Percentiles rank a stretch among this genome's conserved stretches.
phyloP scores from a whole-genome alignment of 1,140 invertebrate genomes.

The Drosophila bipectinata region DNA sequence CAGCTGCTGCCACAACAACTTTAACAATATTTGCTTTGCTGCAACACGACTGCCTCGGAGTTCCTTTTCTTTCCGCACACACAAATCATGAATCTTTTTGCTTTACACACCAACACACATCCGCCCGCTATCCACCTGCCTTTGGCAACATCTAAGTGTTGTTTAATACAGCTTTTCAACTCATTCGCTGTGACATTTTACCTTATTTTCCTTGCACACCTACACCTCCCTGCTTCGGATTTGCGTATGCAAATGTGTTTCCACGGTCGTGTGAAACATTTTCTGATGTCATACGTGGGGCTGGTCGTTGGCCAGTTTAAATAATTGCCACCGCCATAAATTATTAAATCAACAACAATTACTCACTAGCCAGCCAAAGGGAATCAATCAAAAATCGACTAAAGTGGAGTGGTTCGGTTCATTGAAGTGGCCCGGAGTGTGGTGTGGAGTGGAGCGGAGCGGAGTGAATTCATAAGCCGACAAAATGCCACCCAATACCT shows the following conservation, averaged over 20 bases:
- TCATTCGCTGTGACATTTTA: slow-evolving; percentile 43
- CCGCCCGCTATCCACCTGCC: not conserved
- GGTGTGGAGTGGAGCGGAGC: too few relatives aligned
- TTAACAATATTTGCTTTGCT: slow-evolving; percentile 78
- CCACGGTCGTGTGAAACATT: slow-evolving; percentile 24
- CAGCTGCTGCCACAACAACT: slow-evolving; percentile 57
- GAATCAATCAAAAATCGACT: slow-evolving; percentile 65
- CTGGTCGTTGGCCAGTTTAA: slow-evolving; percentile 52
- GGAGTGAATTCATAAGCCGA: too few relatives aligned
- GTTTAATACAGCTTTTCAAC: slow-evolving; percentile 74
- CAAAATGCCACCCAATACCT: too few relatives aligned
- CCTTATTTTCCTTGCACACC: slow-evolving; percentile 9
- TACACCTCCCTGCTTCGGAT: slow-evolving; percentile 46
- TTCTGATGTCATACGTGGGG: slow-evolving; percentile 57
- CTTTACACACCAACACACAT: slow-evolving; percentile 2
- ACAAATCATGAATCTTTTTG: slow-evolving; percentile 74
- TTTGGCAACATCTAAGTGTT: slow-evolving; percentile 51
- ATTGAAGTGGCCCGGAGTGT: not conserved
- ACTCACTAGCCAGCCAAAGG: slow-evolving; percentile 57
- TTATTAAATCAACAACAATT: slow-evolving; percentile 82
- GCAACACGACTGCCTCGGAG: slow-evolving; percentile 20
- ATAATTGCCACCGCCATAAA: slow-evolving; percentile 72
- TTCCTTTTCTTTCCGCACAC: slow-evolving; percentile 61
- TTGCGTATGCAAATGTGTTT: slow-evolving; percentile 62
- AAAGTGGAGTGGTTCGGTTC: slow-evolving; percentile 22